Percentiles rank a stretch among this genome's conserved stretches.
Conservation (phyloP, 2,888 invertebrate genomes). For the Catocala fraxini region DNA sequence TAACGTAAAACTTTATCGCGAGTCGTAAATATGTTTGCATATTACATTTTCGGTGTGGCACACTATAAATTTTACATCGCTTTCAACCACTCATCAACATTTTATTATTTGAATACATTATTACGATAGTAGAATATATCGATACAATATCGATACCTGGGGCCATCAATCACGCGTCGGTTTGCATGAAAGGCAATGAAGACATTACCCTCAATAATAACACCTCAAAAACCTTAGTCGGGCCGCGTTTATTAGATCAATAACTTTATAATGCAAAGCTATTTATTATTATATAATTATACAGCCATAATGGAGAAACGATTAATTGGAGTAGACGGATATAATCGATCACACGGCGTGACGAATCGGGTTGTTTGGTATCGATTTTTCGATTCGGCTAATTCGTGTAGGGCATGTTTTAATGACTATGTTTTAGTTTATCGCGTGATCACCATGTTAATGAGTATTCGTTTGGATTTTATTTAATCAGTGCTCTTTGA, state of each 20-base stretch:
- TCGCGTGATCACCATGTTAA: slow-evolving; percentile 73
- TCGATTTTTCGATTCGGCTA: slow-evolving; percentile 52
- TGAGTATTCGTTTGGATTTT: slow-evolving; percentile 67
- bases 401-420: slow-evolving; percentile 58
- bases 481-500: slow-evolving; percentile 61
- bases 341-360: slow-evolving; percentile 74
- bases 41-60: slow-evolving; percentile 43
- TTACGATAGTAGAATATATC: slow-evolving; percentile 64
- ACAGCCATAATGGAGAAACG: slow-evolving; percentile 65
- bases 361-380: slow-evolving; percentile 65
- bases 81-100: slow-evolving; percentile 49
- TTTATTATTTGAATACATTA: slow-evolving; percentile 61
- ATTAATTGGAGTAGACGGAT: slow-evolving; percentile 76
- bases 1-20: slow-evolving; percentile 36
- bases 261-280: slow-evolving; percentile 80
- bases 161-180: slow-evolving; percentile 66
- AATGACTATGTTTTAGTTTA: slow-evolving; percentile 67
- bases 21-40: slow-evolving; percentile 44
- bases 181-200: slow-evolving; percentile 70
- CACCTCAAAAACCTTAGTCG: slow-evolving; percentile 63
- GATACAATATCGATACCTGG: slow-evolving; percentile 61
- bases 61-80: slow-evolving; percentile 51
- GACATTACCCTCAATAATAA: slow-evolving; percentile 76
- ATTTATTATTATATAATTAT: slow-evolving; percentile 79
- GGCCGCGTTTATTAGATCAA: slow-evolving; percentile 80